Evolutionary conservation across 2,797 vertebrate genomes (phyloP).

Genomic region (Urophycis tenuis): DNA sequence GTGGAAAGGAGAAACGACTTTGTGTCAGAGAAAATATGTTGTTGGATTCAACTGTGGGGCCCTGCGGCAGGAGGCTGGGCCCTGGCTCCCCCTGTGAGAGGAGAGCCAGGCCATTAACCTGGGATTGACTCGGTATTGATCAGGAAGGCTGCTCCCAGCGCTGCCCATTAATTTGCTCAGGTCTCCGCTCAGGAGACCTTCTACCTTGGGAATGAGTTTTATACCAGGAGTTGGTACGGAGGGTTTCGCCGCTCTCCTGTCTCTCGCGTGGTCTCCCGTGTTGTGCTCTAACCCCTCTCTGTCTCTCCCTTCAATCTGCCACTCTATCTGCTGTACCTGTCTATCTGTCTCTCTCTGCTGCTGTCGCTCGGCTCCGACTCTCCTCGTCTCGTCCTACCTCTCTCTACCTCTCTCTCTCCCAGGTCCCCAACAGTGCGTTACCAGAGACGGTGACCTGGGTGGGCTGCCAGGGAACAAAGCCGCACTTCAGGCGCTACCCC

Average conservation of each 20-base stretch:
- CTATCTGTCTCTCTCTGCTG: background rate
- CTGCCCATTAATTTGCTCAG: slow-evolving; percentile 52
- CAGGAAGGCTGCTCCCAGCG: slow-evolving; percentile 46
- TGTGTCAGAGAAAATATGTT: slow-evolving; percentile 68
- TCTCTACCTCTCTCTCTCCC: slow-evolving; percentile 21
- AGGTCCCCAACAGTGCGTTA: slow-evolving; percentile 66
- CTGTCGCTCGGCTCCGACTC: background rate
- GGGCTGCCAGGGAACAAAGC: slow-evolving; percentile 82
- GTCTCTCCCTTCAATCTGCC: background rate
- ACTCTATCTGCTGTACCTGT: background rate
- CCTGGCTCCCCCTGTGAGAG: slow-evolving; percentile 48
- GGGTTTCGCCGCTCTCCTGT: background rate
- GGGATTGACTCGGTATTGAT: slow-evolving; percentile 67
- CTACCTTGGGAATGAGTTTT: slow-evolving; percentile 25
- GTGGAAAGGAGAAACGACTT: slow-evolving; percentile 55
- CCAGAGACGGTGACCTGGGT: slow-evolving; percentile 77
- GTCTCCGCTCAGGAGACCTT: slow-evolving; percentile 26
- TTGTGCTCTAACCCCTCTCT: background rate
- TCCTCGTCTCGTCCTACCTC: slow-evolving; percentile 1
- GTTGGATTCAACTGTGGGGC: slow-evolving; percentile 53
- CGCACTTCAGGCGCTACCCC: slow-evolving; percentile 80
- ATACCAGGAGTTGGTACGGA: background rate
- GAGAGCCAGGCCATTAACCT: slow-evolving; percentile 64
- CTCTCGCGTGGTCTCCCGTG: background rate
- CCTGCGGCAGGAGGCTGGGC: slow-evolving; percentile 45